A percentile compares a stretch with the other conserved stretches of the same genome.
These are phyloP conservation scores for Sciurus vulgaris DNA, from an alignment of 2,797 vertebrate species.

Conservation along the genomic window DNA sequence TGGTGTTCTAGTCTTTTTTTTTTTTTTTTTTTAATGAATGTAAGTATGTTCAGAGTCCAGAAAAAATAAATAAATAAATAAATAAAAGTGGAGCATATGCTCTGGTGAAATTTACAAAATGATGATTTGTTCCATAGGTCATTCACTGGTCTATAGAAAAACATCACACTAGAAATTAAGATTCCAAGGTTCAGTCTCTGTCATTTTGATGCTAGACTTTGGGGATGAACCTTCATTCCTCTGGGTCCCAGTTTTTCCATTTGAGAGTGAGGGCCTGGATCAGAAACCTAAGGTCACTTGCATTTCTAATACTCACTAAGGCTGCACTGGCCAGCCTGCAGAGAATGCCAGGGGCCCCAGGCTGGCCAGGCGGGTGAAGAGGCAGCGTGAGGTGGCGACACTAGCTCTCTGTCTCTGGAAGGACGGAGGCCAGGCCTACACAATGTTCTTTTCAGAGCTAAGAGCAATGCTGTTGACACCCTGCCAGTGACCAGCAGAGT, in stretches of 20 bases:
- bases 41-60: not conserved
- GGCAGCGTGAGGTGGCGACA: slow-evolving; percentile 71
- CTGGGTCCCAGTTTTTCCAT: not conserved
- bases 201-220: not conserved
- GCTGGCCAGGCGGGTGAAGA: slow-evolving; percentile 16
- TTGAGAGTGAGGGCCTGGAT: not conserved
- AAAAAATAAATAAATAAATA: not conserved
- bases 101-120: not conserved
- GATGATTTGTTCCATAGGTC: not conserved
- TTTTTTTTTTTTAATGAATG: not conserved
- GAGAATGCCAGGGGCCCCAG: not conserved
- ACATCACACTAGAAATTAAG: accelerated
- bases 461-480: slow-evolving; percentile 63
- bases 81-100: not conserved
- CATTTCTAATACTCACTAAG: not conserved
- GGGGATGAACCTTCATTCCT: not conserved
- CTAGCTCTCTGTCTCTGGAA: slow-evolving; percentile 73
- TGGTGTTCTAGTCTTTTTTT: not conserved
- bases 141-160: not conserved
- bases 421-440: slow-evolving; percentile 59
- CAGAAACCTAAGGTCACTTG: not conserved
- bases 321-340: not conserved
- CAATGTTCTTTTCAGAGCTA: slow-evolving; percentile 80
- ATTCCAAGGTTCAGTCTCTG: not conserved
- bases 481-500: slow-evolving; percentile 74